Percentiles rank a stretch among this genome's conserved stretches.
These are phyloP conservation scores for Acrobasis consociella DNA, from an alignment of 2,888 invertebrate genomes.

Conservation along the genomic window DNA sequence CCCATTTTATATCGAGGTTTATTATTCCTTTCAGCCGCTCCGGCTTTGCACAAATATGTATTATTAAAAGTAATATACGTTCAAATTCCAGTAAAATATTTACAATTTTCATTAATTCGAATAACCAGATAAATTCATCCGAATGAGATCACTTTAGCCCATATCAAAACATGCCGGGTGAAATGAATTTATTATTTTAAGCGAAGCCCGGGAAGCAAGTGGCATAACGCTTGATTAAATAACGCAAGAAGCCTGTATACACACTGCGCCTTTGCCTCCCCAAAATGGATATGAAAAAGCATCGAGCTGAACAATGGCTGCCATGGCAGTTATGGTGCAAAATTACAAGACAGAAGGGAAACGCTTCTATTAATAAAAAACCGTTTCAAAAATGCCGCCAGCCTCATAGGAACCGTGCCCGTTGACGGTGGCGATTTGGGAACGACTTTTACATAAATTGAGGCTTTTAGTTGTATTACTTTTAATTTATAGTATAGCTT, in stretches of 20 bases:
- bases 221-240: conserved; percentile 52
- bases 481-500: too few relatives aligned
- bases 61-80: too few relatives aligned
- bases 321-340: not conserved
- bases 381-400: too few relatives aligned
- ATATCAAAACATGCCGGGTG: conserved; percentile 5
- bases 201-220: conserved; percentile 16
- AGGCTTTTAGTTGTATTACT: too few relatives aligned
- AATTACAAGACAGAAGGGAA: too few relatives aligned
- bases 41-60: too few relatives aligned
- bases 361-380: too few relatives aligned
- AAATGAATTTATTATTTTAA: conserved; percentile 14
- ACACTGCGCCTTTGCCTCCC: conserved; percentile 40
- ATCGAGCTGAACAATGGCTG: conserved; percentile 31
- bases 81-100: not conserved
- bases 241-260: conserved; percentile 39
- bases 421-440: too few relatives aligned
- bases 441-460: too few relatives aligned
- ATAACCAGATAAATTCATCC: not conserved
- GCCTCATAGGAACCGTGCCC: too few relatives aligned
- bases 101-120: not conserved
- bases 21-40: too few relatives aligned
- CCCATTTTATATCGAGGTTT: too few relatives aligned
- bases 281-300: conserved; percentile 47
- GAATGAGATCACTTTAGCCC: not conserved